Percentiles rank a stretch among this genome's conserved stretches.
Conservation (phyloP, 2,888 invertebrate genomes). For the Microctonus hyperodae region DNA sequence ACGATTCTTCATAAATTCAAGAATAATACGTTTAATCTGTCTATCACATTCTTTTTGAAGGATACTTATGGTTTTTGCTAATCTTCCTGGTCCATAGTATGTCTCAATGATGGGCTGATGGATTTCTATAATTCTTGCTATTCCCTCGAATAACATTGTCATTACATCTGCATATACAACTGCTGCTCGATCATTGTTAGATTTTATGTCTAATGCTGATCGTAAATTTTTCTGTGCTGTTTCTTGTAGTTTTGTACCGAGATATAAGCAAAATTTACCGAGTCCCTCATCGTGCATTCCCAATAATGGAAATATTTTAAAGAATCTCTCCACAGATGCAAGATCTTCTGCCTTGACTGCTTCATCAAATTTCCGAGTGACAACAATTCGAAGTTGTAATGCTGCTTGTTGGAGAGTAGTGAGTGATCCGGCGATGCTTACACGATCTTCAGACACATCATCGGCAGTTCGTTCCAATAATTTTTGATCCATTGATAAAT, state of each 20-base stretch:
- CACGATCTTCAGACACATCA: conserved; percentile 75
- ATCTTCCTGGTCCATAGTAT: conserved; percentile 82
- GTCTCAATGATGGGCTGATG: conserved; percentile 90
- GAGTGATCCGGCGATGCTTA: conserved; percentile 76
- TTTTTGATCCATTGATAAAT: conserved; percentile 90
- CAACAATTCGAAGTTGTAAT: conserved; percentile 73
- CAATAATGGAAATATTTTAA: conserved; percentile 95
- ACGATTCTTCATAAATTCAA: conserved; percentile 77
- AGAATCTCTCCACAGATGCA: conserved; percentile 91
- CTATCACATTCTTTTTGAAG: conserved; percentile 83
- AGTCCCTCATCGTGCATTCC: conserved; percentile 92
- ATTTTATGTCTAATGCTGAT: conserved; percentile 71
- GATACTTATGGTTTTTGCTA: conserved; percentile 75
- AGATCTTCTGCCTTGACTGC: conserved; percentile 88
- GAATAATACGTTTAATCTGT: conserved; percentile 69
- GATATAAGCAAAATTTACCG: conserved; percentile 83
- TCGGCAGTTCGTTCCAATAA: conserved; percentile 78
- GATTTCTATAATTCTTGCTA: conserved; percentile 83
- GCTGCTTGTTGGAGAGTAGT: conserved; percentile 79
- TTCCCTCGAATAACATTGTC: conserved; percentile 83
- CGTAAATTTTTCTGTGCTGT: conserved; percentile 77
- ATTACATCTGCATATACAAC: conserved; percentile 87
- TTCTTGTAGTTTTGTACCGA: conserved; percentile 78
- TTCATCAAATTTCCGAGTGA: conserved; percentile 86
- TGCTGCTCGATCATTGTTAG: conserved; percentile 74